These are phyloP conservation scores for Capricornis sumatraensis DNA, from an alignment of 2,113 vertebrate species.

Conservation along the genomic window DNA sequence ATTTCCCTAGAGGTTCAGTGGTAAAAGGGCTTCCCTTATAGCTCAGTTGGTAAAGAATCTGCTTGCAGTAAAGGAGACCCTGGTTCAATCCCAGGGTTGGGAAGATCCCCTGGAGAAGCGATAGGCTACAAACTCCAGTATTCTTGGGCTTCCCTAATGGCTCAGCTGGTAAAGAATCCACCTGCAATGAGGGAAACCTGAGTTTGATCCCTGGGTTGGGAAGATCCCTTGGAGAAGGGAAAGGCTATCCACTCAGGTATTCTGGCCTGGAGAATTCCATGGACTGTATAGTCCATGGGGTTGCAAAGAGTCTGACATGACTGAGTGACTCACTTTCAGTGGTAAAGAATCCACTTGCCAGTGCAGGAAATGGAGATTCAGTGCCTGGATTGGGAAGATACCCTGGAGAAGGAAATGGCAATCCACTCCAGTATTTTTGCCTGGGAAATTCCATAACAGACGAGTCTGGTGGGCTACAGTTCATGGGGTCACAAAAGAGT, in stretches of 20 bases:
- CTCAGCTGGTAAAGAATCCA: background rate
- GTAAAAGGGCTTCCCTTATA: background rate
- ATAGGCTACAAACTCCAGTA: background rate
- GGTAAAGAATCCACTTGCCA: background rate
- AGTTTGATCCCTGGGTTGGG: background rate
- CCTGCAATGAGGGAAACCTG: background rate
- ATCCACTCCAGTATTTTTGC: background rate
- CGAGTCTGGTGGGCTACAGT: background rate
- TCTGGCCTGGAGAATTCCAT: background rate
- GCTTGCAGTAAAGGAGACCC: background rate
- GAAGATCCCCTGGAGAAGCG: background rate
- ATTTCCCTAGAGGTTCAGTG: background rate
- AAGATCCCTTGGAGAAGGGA: background rate
- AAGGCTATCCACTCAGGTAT: background rate
- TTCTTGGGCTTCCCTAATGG: background rate
- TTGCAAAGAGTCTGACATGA: background rate
- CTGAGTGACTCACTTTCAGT: background rate
- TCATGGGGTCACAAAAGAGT: background rate
- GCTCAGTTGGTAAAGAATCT: background rate
- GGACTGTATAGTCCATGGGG: background rate
- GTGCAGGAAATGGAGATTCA: background rate
- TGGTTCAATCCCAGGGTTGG: fast-evolving
- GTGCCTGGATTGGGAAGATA: background rate
- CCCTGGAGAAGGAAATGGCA: background rate
- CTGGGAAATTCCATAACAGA: background rate